Conservation (phyloP, 2,113 vertebrate species). For the Nematolebias whitei region DNA sequence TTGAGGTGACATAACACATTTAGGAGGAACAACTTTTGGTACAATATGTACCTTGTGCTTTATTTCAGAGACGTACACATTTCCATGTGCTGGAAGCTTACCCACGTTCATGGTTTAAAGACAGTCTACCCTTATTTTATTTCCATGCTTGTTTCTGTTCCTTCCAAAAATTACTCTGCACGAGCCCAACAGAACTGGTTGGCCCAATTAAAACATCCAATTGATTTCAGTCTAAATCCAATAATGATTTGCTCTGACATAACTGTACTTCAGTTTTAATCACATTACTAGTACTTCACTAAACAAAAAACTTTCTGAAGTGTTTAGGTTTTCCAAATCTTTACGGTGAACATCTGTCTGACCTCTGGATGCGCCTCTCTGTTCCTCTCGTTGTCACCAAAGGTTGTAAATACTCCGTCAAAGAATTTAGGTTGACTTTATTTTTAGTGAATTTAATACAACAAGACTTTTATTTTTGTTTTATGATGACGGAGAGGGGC, state of each 20-base stretch:
- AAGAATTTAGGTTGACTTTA: conserved; percentile 64
- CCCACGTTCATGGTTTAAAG: conserved; percentile 59
- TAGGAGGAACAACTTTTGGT: conserved; percentile 54
- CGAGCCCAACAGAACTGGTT: conserved; percentile 44
- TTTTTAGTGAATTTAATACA: conserved; percentile 71
- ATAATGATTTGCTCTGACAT: conserved; percentile 23
- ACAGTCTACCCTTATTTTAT: conserved; percentile 61
- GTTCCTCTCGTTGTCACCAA: conserved; percentile 67
- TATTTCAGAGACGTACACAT: conserved; percentile 76
- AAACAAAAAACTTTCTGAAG: conserved; percentile 24
- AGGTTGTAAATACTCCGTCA: conserved; percentile 68
- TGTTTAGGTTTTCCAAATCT: conserved; percentile 38
- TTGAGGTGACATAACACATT: neutral
- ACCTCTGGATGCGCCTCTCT: conserved; percentile 66
- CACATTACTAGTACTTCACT: conserved; percentile 20
- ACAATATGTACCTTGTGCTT: conserved; percentile 58
- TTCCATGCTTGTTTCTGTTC: conserved; percentile 61
- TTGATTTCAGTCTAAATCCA: conserved; percentile 28
- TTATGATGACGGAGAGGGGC: conserved; percentile 13
- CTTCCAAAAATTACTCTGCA: conserved; percentile 47
- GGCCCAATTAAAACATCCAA: conserved; percentile 59
- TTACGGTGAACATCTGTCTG: conserved; percentile 72
- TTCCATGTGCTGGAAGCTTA: conserved; percentile 69
- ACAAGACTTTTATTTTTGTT: no score
- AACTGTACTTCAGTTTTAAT: conserved; percentile 20